phyloP scores from a whole-genome alignment of 1,140 invertebrate genomes.

The Anoplophora glabripennis region DNA sequence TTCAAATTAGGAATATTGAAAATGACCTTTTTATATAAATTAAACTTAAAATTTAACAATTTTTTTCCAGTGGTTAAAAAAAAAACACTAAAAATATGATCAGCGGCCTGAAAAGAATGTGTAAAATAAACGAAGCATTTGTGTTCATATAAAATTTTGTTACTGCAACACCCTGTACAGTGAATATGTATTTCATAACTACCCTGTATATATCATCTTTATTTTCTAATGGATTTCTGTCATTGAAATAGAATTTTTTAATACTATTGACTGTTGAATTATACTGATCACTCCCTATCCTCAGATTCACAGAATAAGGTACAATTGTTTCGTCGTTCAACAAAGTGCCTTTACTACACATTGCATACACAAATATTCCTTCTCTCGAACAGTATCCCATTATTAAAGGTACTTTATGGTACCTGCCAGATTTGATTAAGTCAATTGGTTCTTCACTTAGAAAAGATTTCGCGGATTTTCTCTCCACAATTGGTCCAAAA shows the following conservation, averaged over 20 bases:
- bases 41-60: too few species aligned
- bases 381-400: constrained; percentile 52
- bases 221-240: constrained; percentile 42
- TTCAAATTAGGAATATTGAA: too few species aligned
- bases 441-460: constrained; percentile 52
- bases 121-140: too few species aligned
- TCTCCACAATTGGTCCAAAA: constrained; percentile 54
- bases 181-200: constrained; percentile 1
- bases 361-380: constrained; percentile 47
- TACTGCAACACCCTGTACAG: too few species aligned
- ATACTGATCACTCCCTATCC: constrained; percentile 49
- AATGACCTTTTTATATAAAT: too few species aligned
- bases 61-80: too few species aligned
- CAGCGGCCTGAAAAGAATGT: too few species aligned
- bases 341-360: constrained; percentile 45
- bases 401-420: constrained; percentile 54
- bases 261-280: constrained; percentile 50
- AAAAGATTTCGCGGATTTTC: constrained; percentile 43
- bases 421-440: constrained; percentile 42
- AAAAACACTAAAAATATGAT: too few species aligned
- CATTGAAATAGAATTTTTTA: constrained; percentile 54
- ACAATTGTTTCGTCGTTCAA: constrained; percentile 35
- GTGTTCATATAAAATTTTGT: too few species aligned
- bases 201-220: constrained; percentile 36
- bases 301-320: constrained; percentile 49